Base-by-base conservation (phyloP, 2,888 invertebrate genomes). In the Caenorhabditis sp. region DNA sequence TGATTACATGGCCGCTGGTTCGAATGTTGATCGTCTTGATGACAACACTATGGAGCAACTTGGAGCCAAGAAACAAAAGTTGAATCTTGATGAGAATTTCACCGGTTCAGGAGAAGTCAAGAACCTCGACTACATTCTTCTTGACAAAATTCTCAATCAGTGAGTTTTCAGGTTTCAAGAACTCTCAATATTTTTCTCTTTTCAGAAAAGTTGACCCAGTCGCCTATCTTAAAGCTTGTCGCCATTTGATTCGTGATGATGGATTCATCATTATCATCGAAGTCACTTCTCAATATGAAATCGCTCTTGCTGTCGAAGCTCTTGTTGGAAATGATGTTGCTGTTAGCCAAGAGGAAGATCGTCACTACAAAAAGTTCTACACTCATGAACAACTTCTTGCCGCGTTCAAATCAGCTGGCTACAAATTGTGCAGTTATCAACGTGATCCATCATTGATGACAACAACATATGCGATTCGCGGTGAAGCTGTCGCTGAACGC, bases 231-330 rank as follows among this genome's bases (percentile, higher is more conserved):
- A 60, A 83, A 54, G 73, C 81, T 1, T 72, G 82, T 69, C 78
- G 77, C 58, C 54, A 83, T 58, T 61, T 87, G 43, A 69, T 88
- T 27, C 79, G 86, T n/a, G 88, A 88, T 6, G 87, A 88, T 66
- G 89, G 90, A 5, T 89, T 90, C 79, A 66, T 88, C 26, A 79
- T 90, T 64, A 81, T 90, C 6, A 83, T 87, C 62, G 90, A 90
- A 82, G 81, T 87, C 24, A 89, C 89, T 1, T 68, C 81, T 24
- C 88, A 89, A 76, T 84, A 77, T 55, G 86, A 86, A 66, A 66
- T 83, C 27, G 83, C 84, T 53, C 68, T 83, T 19, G 70, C 81
- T 19, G 69, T 81, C 27, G 77, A 86, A 66, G 67, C 66, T 53
- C 77, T 85, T 23, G 75, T 78, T 6, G 84, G 83, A 31, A 64